phyloP scores from a whole-genome alignment of 2,797 vertebrate genomes.

The Choloepus didactylus region DNA sequence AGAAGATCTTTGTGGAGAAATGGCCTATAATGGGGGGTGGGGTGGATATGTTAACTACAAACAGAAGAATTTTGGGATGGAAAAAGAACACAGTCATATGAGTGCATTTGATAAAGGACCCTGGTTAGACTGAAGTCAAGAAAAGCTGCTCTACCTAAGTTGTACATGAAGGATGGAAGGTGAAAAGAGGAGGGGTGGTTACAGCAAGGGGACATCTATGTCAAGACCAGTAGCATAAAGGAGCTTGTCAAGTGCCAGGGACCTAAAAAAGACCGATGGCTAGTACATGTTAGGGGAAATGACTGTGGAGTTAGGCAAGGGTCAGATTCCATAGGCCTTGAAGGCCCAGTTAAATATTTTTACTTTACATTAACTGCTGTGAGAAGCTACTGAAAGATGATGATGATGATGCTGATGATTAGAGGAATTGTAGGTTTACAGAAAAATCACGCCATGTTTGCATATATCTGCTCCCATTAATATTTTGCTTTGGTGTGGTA shows the following conservation, averaged over 20 bases:
- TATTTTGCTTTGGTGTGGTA: no score
- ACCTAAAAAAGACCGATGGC: background rate
- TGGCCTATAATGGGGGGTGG: background rate
- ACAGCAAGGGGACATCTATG: background rate
- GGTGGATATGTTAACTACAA: background rate
- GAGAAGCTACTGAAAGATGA: background rate
- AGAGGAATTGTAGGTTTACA: no score
- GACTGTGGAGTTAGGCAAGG: background rate
- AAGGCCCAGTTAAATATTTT: background rate
- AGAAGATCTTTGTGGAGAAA: slow-evolving; percentile 21
- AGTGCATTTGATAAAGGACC: background rate
- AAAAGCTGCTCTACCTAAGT: background rate
- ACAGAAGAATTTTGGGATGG: background rate
- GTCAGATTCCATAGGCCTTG: background rate
- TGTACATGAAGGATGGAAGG: background rate
- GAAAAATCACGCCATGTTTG: no score
- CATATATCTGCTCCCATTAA: no score
- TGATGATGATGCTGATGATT: no score
- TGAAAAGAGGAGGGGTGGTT: background rate
- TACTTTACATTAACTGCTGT: background rate
- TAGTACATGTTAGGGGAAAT: background rate
- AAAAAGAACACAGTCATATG: background rate
- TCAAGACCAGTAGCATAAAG: background rate
- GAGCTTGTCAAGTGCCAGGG: background rate
- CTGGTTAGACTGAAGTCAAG: background rate